Evolutionary conservation across 2,113 vertebrate species (phyloP).

Genomic region (Rafetus swinhoei): DNA sequence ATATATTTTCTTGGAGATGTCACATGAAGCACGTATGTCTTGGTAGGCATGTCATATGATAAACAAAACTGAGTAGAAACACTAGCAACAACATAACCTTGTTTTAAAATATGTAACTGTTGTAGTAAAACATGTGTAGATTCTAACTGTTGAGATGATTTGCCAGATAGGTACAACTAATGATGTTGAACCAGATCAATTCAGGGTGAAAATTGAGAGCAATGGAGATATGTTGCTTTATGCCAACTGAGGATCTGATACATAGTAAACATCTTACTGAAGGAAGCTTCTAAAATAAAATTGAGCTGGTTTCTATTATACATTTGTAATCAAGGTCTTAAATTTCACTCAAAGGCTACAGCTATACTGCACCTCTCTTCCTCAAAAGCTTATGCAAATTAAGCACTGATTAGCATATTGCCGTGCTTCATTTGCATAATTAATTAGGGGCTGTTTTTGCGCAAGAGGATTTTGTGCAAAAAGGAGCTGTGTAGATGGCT

Average conservation of each 20-base stretch:
- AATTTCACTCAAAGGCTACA: not conserved
- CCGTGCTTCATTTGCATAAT: too few species aligned
- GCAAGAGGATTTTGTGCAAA: too few species aligned
- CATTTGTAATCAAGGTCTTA: not conserved
- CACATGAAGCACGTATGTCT: not conserved
- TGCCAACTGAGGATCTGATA: not conserved
- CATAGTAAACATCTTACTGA: not conserved
- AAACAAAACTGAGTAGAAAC: not conserved
- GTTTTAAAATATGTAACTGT: not conserved
- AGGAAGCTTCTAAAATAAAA: not conserved
- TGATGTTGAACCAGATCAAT: not conserved
- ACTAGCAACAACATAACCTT: not conserved
- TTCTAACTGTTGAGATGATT: not conserved
- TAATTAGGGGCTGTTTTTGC: too few species aligned
- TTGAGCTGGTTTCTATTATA: rapidly evolving
- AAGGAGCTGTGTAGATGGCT: too few species aligned
- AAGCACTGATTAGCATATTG: too few species aligned
- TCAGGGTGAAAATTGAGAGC: not conserved
- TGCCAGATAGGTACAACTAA: not conserved
- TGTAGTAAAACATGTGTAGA: not conserved
- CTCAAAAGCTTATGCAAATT: too few species aligned
- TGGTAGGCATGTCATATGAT: not conserved
- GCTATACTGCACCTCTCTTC: too few species aligned
- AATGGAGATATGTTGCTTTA: not conserved
- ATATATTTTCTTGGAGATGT: not conserved